A percentile compares a stretch with the other conserved stretches of the same genome.
phyloP scores from a whole-genome alignment of 2,797 vertebrate species.

The Phoeniculus purpureus region DNA sequence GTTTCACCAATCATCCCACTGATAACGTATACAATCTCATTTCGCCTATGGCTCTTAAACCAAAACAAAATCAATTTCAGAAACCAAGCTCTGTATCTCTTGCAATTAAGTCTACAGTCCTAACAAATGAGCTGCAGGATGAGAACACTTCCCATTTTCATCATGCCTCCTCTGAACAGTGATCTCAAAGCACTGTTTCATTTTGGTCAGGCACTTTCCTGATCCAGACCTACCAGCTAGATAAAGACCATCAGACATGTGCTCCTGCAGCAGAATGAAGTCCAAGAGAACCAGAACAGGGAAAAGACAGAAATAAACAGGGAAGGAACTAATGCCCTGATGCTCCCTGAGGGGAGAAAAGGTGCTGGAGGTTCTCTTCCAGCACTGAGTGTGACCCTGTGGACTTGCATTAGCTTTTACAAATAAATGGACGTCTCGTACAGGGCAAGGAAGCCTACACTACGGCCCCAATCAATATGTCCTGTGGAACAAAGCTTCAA shows the following conservation, averaged over 20 bases:
- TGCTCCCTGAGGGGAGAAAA: not conserved
- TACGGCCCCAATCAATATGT: not conserved
- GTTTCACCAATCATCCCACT: not conserved
- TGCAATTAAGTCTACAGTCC: not conserved
- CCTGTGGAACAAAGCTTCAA: not conserved
- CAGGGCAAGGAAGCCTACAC: not conserved
- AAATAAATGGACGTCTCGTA: not conserved
- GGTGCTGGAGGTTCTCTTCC: not conserved
- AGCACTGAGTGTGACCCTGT: accelerated
- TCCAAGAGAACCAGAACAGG: not conserved
- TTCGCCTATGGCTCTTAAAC: not conserved
- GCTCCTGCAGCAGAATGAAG: not conserved
- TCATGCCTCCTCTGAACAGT: not conserved
- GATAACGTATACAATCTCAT: not conserved
- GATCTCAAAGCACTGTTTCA: not conserved
- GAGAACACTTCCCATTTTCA: not conserved
- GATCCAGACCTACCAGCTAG: not conserved
- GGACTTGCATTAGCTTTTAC: not conserved
- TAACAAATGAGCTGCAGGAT: not conserved
- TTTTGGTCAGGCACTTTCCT: not conserved
- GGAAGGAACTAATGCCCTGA: not conserved
- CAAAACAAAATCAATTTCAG: conserved; percentile 9
- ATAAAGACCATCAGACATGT: not conserved
- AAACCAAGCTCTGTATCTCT: not conserved
- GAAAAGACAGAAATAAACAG: not conserved